A percentile compares a stretch with the other conserved stretches of the same genome.
Evolutionary conservation across 2,797 vertebrate genomes (phyloP).

Genomic region (Gastrophryne carolinensis): DNA sequence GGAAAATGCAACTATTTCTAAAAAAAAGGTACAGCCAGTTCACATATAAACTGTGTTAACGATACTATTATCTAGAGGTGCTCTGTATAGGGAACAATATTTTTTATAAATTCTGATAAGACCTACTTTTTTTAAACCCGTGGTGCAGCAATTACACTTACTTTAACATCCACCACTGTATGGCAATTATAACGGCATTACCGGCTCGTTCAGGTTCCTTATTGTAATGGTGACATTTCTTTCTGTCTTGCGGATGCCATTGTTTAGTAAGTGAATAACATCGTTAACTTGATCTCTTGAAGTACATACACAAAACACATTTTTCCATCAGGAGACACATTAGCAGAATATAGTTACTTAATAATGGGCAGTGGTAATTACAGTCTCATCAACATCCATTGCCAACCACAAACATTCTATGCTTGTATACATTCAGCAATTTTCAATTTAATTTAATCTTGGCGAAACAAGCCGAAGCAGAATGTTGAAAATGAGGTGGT

Average conservation of each 20-base stretch:
- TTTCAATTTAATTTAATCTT: neutral
- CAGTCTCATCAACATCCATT: conserved; percentile 17
- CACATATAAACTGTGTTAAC: neutral
- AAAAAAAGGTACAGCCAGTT: neutral
- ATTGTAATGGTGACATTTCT: conserved; percentile 37
- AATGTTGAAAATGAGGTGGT: neutral
- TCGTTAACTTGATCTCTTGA: conserved; percentile 15
- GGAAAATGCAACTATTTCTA: neutral
- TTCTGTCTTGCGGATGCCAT: conserved; percentile 31
- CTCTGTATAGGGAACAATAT: neutral
- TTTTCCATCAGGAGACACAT: conserved; percentile 23
- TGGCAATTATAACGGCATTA: conserved; percentile 42
- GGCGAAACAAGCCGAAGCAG: neutral
- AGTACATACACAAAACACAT: conserved; percentile 19
- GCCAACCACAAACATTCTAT: neutral
- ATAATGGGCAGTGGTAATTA: conserved; percentile 37
- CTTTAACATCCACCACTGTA: conserved; percentile 33
- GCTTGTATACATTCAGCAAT: neutral
- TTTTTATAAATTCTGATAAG: conserved; percentile 1
- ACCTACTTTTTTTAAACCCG: neutral
- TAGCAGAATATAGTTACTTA: conserved; percentile 34
- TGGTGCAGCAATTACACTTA: conserved; percentile 32
- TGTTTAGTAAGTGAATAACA: conserved; percentile 15
- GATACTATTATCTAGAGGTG: no score
- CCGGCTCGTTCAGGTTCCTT: conserved; percentile 41